phyloP scores from a whole-genome alignment of 2,797 vertebrate species.

The Gymnopithys bicolor region DNA sequence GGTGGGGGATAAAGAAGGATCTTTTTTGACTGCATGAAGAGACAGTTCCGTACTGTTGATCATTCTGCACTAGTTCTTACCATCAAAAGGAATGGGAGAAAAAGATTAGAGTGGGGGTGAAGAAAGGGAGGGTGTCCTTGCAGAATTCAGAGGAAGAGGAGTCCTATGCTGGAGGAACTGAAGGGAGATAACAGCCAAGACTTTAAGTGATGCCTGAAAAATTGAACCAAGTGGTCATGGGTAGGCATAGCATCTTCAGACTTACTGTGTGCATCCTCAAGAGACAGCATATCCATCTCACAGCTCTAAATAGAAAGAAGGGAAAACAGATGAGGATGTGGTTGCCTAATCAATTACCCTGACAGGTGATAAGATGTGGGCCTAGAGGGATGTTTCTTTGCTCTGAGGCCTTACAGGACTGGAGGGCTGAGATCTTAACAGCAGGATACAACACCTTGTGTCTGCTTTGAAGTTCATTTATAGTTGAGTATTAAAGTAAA shows the following conservation, averaged over 20 bases:
- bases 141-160: not conserved
- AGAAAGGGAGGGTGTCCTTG: not conserved
- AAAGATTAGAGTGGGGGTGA: not conserved
- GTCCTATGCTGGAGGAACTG: not conserved
- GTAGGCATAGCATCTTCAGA: not conserved
- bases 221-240: not conserved
- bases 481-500: not conserved
- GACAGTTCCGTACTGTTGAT: not conserved
- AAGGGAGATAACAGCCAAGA: not conserved
- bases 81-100: not conserved
- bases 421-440: not conserved
- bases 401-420: not conserved
- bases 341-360: not conserved
- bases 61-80: not conserved
- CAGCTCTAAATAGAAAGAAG: not conserved
- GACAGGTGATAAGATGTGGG: not conserved
- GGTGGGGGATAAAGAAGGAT: not conserved
- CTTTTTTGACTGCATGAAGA: not conserved
- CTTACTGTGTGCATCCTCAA: not conserved
- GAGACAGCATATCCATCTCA: not conserved
- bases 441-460: not conserved
- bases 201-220: rapidly evolving
- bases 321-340: not conserved
- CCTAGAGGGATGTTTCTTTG: not conserved
- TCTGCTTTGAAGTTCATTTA: not conserved